Conservation (phyloP, 2,888 invertebrate genomes). For the Trisateles emortualis region DNA sequence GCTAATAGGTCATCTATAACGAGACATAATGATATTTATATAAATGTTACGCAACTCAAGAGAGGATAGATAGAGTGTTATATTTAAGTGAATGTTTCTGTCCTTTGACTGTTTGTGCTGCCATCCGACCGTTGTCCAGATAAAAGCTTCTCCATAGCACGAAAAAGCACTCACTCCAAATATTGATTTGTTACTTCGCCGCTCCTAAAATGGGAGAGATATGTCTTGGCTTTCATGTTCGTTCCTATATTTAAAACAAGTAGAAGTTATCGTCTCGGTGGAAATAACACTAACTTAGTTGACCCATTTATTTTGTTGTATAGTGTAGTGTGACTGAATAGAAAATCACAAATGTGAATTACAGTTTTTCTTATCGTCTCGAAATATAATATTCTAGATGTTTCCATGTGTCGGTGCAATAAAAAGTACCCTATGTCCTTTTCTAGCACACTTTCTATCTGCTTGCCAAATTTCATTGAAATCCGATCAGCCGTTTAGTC, state of each 20-base stretch:
- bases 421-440: too few relatives aligned
- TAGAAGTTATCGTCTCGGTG: conserved; percentile 53
- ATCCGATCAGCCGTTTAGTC: too few relatives aligned
- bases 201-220: conserved; percentile 79
- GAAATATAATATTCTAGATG: too few relatives aligned
- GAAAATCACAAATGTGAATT: not conserved
- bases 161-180: conserved; percentile 87
- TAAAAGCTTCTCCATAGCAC: conserved; percentile 87
- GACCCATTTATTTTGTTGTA: conserved; percentile 30
- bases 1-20: conserved; percentile 20
- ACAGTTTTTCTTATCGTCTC: too few relatives aligned
- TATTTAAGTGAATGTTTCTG: conserved; percentile 82
- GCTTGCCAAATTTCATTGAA: too few relatives aligned
- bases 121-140: conserved; percentile 85
- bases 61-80: conserved; percentile 57
- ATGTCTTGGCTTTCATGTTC: conserved; percentile 70
- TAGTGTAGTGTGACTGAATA: not conserved
- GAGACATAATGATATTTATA: conserved; percentile 25
- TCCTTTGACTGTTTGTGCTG: conserved; percentile 81
- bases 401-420: too few relatives aligned
- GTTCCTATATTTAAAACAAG: conserved; percentile 63
- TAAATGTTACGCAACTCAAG: conserved; percentile 5
- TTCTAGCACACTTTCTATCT: too few relatives aligned
- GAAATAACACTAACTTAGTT: conserved; percentile 28
- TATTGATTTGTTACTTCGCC: conserved; percentile 86